These are phyloP conservation scores for Pontoporia blainvillei DNA, from an alignment of 2,113 vertebrate genomes.

Conservation along the genomic window DNA sequence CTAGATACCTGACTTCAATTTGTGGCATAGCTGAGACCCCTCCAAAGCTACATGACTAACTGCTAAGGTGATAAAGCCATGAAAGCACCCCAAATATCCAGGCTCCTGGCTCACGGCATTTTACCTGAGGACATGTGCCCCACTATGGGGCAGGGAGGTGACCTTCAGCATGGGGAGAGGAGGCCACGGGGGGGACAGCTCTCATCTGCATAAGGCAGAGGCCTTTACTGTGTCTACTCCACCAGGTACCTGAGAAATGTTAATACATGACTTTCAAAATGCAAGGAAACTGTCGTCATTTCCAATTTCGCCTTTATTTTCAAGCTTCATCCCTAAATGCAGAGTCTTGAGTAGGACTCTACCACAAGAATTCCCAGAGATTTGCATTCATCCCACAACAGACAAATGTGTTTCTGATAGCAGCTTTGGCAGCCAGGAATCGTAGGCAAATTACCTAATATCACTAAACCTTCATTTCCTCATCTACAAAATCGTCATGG, in stretches of 20 bases:
- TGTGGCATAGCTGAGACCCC: not conserved
- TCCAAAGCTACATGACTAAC: not conserved
- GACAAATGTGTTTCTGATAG: not conserved
- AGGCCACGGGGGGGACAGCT: rapidly evolving
- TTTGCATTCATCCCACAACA: not conserved
- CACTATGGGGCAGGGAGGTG: rapidly evolving
- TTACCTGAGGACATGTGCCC: not conserved
- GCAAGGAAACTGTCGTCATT: not conserved
- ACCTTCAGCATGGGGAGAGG: not conserved
- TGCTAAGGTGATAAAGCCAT: not conserved
- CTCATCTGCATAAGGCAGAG: rapidly evolving
- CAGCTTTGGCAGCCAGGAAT: not conserved
- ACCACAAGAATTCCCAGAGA: not conserved
- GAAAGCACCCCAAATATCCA: not conserved
- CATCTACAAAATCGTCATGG: not conserved
- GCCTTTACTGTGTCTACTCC: too few relatives aligned
- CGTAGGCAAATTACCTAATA: not conserved
- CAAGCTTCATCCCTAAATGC: not conserved
- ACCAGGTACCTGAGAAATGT: not conserved
- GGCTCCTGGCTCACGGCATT: not conserved
- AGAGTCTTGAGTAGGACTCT: not conserved
- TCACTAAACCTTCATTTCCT: not conserved
- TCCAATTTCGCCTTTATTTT: not conserved
- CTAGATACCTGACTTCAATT: not conserved
- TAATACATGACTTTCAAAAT: not conserved